Evolutionary conservation across 1,140 invertebrate species (phyloP), one percentile per base, ranked within the genome.

Genomic region (Lasaia peninsularis): DNA sequence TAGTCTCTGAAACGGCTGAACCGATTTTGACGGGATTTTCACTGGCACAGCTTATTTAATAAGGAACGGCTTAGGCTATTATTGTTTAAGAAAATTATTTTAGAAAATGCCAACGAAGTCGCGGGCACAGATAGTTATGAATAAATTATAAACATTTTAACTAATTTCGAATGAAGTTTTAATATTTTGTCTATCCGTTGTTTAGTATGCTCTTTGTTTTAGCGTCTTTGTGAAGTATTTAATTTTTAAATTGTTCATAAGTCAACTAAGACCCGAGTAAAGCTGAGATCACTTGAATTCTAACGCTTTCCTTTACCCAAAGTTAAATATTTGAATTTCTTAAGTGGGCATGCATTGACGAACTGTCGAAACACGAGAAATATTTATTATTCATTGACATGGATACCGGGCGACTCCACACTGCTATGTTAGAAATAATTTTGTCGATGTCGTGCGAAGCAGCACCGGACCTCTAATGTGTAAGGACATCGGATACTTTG

Each of bases 231-330:
- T 80, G 67, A 61, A 60, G 70, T 87, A 82, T 86, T 88, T 86
- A 86, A 78, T 83, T 83, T 86, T 86, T 78, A 86, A 88, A 86
- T 80, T 78, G 79, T 79, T 75, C 79, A 71, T 86, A 79, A 81
- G 86, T 86, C 81, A 86, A 86, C 81, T 77, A 72, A 80, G 73
- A 71, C 58, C 77, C 68, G 69, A 79, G 69, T 77, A 72, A 63
- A 75, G 75, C 69, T 67, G 69, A 88, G 85, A 88, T 86, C 86
- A 88, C 86, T 88, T 86, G 79, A 88, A 84, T 86, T 88, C 83
- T 88, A 88, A 88, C 83, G 86, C 86, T 88, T 88, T 88, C 80
- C 76, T 86, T 84, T 81, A 80, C 73, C 79, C 82, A 86, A 78
- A 71, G 79, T 79, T 72, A 82, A 88, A 88, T 88, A 88, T 88